Base-by-base conservation (phyloP, 1,140 invertebrate species). In the Chymomyza costata region DNA sequence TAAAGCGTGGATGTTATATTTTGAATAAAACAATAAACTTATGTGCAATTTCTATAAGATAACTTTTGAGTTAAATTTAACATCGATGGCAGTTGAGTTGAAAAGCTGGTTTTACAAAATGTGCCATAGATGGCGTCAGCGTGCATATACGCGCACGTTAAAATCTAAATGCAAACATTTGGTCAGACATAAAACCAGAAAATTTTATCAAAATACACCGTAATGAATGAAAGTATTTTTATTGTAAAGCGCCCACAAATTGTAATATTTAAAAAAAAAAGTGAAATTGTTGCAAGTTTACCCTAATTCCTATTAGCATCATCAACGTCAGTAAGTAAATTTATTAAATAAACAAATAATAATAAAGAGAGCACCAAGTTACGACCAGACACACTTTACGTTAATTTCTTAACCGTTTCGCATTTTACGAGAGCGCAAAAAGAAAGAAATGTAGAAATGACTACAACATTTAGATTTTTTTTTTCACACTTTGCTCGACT, bases 331-430 rank as follows among this genome's bases (percentile, higher is more conserved):
- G 57, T 43, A 56, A 53, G 56, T 59, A 39, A 30, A 2, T 50
- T 65, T 41, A 67, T 71, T 64, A 21, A 38, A 38, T 53, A 64
- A 80, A 57, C 51, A 80, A 78, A 71, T 78, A 76, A 19, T 50
- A 51, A 44, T 35, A 54, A 54, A 47, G 50, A 39, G 61, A 65
- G 44, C 59, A 15, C 21, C 39, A 57, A 18, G 53, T 57, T 57
- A 44, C 43, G 19, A 11, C 15, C 13, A 19, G 18, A 25, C 31
- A 25, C 25, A 44, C 31, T 44, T 44, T n/a, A 51, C 18, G 37
- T 17, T 25, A 16, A n/a, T 10, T 14, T 28, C 10, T 46, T 37
- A 16, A 14, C 6, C 47, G 25, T 16, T 19, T 6, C 6, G 13
- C 18, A 48, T 31, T 52, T 48, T 16, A 28, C n/a, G 50, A 47